Percentiles rank a stretch among this genome's conserved stretches.
These are phyloP conservation scores for Cryptophagus acutangulus DNA, from an alignment of 2,888 invertebrate species.

Conservation along the genomic window DNA sequence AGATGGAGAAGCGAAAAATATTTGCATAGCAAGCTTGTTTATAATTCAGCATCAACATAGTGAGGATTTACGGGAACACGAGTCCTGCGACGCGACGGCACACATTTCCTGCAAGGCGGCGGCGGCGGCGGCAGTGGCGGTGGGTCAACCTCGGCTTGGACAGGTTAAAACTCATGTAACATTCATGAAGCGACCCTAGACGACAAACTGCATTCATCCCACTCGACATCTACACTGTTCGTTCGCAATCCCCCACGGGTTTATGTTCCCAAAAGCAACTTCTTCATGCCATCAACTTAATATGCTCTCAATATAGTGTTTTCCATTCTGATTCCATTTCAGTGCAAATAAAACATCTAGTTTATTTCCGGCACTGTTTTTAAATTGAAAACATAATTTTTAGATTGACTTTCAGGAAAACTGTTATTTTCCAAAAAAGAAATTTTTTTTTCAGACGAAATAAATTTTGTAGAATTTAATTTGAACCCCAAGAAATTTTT, in stretches of 20 bases:
- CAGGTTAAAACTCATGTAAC: conserved; percentile 35
- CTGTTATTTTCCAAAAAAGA: too few relatives aligned
- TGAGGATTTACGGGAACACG: conserved; percentile 17
- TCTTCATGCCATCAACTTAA: conserved; percentile 18
- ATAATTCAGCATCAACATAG: conserved; percentile 16
- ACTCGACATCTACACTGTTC: conserved; percentile 17
- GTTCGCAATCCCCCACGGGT: conserved; percentile 18
- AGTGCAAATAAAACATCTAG: conserved; percentile 13
- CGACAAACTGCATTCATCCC: conserved; percentile 29
- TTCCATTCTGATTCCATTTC: conserved; percentile 9
- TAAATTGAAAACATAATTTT: too few relatives aligned
- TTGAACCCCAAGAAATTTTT: too few relatives aligned
- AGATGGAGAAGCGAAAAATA: too few relatives aligned
- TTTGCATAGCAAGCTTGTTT: conserved; percentile 13
- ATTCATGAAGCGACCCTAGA: conserved; percentile 33
- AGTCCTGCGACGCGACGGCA: conserved; percentile 15
- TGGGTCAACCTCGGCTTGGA: conserved; percentile 24
- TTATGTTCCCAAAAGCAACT: conserved; percentile 15
- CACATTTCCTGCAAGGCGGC: conserved; percentile 15
- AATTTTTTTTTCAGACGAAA: too few relatives aligned
- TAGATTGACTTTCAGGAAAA: too few relatives aligned
- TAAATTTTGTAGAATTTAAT: too few relatives aligned
- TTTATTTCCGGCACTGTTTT: too few relatives aligned
- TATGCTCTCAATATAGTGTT: conserved; percentile 19
- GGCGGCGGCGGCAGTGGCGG: conserved; percentile 8